These are phyloP conservation scores for Harpegnathos saltator DNA, from an alignment of 1,140 invertebrate genomes.

Conservation along the genomic window DNA sequence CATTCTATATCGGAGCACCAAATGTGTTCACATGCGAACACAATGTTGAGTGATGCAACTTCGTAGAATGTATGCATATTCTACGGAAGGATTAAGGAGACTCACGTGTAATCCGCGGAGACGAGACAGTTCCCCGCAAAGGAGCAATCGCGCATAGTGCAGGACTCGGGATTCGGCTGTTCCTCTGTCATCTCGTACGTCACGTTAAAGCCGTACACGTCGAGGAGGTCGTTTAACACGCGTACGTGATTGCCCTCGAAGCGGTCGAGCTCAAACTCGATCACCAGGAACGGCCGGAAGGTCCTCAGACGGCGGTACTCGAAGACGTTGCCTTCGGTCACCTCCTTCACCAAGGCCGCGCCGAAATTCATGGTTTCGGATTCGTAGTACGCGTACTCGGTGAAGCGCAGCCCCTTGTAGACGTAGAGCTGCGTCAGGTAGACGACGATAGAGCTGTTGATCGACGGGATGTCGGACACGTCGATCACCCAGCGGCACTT, in stretches of 20 bases:
- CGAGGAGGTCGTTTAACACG: constrained; percentile 91
- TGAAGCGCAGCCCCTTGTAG: constrained; percentile 92
- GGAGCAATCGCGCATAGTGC: constrained; percentile 92
- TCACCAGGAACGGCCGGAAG: constrained; percentile 91
- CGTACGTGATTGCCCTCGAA: constrained; percentile 94
- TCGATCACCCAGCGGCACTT: constrained; percentile 95
- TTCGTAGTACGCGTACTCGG: constrained; percentile 93
- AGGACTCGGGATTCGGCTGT: constrained; percentile 87
- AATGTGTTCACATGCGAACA: not conserved
- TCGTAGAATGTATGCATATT: not conserved
- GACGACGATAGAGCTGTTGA: constrained; percentile 90
- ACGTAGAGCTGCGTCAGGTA: constrained; percentile 96
- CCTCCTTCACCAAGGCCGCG: constrained; percentile 86
- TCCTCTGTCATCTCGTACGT: constrained; percentile 92
- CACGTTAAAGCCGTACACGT: constrained; percentile 96
- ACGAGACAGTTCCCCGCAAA: constrained; percentile 94
- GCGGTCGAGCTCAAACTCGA: constrained; percentile 91
- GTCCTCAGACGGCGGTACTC: constrained; percentile 90
- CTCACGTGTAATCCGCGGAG: constrained; percentile 89
- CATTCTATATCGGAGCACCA: too few species aligned
- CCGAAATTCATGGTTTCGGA: constrained; percentile 89
- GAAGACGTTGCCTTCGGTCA: constrained; percentile 91
- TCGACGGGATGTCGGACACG: constrained; percentile 87
- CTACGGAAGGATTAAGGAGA: not conserved
- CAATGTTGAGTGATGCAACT: too few species aligned